A percentile compares a stretch with the other conserved stretches of the same genome.
phyloP scores from a whole-genome alignment of 2,888 invertebrate species.

The Agrypnus murinus region DNA sequence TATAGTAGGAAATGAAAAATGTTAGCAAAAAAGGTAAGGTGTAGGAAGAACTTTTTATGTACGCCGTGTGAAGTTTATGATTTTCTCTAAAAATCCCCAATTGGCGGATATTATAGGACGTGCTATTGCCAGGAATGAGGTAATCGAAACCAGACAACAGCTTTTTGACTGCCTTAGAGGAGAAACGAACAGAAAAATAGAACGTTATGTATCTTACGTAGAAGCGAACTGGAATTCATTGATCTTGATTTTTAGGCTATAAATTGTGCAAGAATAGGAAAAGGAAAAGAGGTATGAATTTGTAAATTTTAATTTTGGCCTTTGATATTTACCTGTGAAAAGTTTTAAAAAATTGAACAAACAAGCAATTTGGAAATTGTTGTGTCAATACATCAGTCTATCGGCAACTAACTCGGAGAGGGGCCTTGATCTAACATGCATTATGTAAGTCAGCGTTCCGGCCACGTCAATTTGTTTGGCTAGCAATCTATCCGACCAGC shows the following conservation, averaged over 20 bases:
- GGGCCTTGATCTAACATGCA: conserved; percentile 57
- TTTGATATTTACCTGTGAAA: conserved; percentile 5
- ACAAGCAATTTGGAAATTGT: conserved; percentile 41
- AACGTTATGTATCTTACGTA: too few species aligned
- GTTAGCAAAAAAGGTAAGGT: background rate
- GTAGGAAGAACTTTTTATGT: background rate
- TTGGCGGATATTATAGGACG: conserved; percentile 20
- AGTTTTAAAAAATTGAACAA: conserved; percentile 35
- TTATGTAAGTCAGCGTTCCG: conserved; percentile 61
- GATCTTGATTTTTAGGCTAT: too few species aligned
- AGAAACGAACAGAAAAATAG: conserved; percentile 1
- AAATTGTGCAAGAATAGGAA: too few species aligned
- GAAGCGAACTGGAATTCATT: too few species aligned
- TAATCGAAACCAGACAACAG: conserved; percentile 26
- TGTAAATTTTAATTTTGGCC: too few species aligned
- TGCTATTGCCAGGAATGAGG: conserved; percentile 26
- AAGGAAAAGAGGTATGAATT: too few species aligned
- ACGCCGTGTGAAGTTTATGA: conserved; percentile 10
- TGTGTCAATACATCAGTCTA: conserved; percentile 54
- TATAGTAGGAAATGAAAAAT: conserved; percentile 19
- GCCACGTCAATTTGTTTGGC: conserved; percentile 61
- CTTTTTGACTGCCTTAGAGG: conserved; percentile 8
- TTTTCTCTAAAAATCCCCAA: conserved; percentile 21
- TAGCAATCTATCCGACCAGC: conserved; percentile 50
- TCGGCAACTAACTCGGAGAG: conserved; percentile 52